Evolutionary conservation across 2,888 invertebrate genomes (phyloP).

Genomic region (Cryptus viduatorius): DNA sequence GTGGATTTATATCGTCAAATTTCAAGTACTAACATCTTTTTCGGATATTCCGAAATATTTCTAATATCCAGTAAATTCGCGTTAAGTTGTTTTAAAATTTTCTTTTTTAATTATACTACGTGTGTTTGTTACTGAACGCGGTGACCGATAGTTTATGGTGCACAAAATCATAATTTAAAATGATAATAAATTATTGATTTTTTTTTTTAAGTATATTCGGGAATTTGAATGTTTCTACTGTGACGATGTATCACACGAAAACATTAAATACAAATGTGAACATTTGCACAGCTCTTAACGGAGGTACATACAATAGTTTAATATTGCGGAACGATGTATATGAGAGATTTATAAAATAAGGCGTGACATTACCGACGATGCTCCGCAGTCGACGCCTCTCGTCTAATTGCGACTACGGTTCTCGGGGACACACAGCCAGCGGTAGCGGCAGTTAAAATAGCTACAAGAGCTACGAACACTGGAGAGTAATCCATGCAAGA

Average conservation of each 20-base stretch:
- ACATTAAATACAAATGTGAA: neutral
- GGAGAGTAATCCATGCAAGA: slow-evolving; percentile 76
- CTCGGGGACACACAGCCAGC: slow-evolving; percentile 64
- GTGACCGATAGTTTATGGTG: no score
- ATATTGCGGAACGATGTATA: neutral
- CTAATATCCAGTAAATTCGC: no score
- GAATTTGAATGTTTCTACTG: neutral
- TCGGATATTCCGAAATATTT: no score
- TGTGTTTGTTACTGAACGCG: no score
- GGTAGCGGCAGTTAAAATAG: slow-evolving; percentile 57
- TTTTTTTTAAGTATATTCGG: no score
- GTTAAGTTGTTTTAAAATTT: no score
- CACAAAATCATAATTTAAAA: no score
- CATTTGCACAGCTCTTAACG: slow-evolving; percentile 1
- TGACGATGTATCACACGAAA: neutral
- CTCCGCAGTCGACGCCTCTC: slow-evolving; percentile 36
- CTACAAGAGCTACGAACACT: slow-evolving; percentile 59
- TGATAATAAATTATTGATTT: no score
- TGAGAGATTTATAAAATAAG: slow-evolving; percentile 19
- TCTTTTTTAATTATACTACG: no score
- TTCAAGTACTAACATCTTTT: no score
- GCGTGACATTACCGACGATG: neutral
- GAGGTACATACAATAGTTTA: neutral
- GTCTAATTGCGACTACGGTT: slow-evolving; percentile 79
- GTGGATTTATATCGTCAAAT: no score